Percentiles rank a stretch among this genome's conserved stretches.
Evolutionary conservation across 2,113 vertebrate species (phyloP).

Genomic region (Shinisaurus crocodilurus): DNA sequence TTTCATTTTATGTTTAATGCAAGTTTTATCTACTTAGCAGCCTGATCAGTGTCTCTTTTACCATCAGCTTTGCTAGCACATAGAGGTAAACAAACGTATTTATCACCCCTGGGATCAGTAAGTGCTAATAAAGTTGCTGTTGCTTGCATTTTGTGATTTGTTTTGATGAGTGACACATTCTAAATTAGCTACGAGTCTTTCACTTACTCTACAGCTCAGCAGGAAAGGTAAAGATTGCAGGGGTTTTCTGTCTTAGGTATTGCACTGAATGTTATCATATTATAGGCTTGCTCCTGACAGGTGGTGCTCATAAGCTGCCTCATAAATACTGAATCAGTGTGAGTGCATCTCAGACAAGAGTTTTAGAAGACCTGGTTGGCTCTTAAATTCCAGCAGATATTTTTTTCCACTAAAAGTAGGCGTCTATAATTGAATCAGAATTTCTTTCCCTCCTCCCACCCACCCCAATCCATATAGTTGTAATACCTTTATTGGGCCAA

Average conservation of each 20-base stretch:
- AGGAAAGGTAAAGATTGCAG: not conserved
- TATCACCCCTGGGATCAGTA: conserved; percentile 75
- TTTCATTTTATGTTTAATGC: conserved; percentile 58
- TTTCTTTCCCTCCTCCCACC: not conserved
- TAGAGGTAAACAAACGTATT: conserved; percentile 76
- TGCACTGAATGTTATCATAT: not conserved
- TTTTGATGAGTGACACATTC: conserved; percentile 50
- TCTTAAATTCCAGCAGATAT: not conserved
- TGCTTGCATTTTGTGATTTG: conserved; percentile 69
- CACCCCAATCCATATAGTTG: too few species aligned
- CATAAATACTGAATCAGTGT: accelerated
- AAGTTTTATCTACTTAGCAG: conserved; percentile 64
- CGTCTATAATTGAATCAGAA: not conserved
- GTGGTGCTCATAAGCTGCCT: not conserved
- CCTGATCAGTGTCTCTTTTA: conserved; percentile 67
- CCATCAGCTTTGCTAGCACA: conserved; percentile 60
- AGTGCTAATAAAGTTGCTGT: conserved; percentile 76
- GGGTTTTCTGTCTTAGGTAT: not conserved
- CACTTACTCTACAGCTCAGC: conserved; percentile 42
- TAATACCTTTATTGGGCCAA: too few species aligned
- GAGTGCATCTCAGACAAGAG: accelerated
- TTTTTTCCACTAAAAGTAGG: not conserved
- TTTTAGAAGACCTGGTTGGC: not conserved
- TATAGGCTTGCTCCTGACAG: accelerated
- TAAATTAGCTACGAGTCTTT: conserved; percentile 49